These are phyloP conservation scores for Ellobius talpinus DNA, from an alignment of 2,113 vertebrate species.

Conservation along the genomic window DNA sequence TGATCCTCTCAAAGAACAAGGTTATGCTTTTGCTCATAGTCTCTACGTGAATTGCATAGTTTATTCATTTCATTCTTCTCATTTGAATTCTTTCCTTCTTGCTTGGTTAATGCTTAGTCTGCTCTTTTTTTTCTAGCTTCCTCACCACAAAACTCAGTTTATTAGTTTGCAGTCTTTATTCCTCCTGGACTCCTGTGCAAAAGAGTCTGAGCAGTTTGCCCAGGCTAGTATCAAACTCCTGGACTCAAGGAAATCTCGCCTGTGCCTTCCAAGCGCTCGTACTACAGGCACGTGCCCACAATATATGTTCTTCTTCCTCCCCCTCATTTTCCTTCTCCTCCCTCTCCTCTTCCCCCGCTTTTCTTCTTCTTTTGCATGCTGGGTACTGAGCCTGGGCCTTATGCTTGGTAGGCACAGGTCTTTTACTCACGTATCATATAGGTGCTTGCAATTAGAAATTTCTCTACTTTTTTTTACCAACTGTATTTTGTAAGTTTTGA, in stretches of 20 bases:
- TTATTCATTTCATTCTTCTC: background rate
- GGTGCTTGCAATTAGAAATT: background rate
- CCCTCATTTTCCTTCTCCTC: background rate
- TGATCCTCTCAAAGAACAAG: background rate
- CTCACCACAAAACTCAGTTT: background rate
- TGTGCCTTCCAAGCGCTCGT: background rate
- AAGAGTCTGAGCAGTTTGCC: background rate
- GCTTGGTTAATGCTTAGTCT: background rate
- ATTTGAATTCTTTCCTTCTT: background rate
- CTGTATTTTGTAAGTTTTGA: background rate
- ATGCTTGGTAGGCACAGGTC: background rate
- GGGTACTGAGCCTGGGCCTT: background rate
- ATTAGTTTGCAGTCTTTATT: background rate
- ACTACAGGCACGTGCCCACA: background rate
- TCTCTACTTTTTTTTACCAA: background rate
- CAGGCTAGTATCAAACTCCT: background rate
- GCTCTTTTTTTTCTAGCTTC: background rate
- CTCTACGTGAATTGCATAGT: background rate
- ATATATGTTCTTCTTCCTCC: background rate
- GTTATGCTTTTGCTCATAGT: background rate
- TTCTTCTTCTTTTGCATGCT: background rate
- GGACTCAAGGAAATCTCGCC: background rate
- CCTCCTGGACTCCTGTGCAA: background rate
- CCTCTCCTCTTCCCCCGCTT: background rate
- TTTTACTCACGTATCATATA: background rate